Evolutionary conservation across 2,113 vertebrate genomes (phyloP), one percentile per base, ranked within the genome.

Genomic region (Indri indri): DNA sequence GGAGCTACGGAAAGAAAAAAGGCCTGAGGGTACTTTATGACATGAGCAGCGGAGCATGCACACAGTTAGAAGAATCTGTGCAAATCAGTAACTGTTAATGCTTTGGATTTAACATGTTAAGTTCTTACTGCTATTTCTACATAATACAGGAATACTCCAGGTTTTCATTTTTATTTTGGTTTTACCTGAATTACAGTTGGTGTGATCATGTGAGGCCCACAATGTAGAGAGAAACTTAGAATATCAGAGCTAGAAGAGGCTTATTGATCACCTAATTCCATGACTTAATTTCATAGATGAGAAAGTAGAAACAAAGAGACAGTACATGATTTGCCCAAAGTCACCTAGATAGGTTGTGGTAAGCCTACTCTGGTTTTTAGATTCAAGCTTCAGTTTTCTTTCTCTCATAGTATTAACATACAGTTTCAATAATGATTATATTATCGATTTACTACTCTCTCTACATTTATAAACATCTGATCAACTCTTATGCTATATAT

Each of bases 81-180:
- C 2, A 34, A 88, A 88, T 86, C 40, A 23, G 32, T 77, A 47
- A 82, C 81, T 54, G 73, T 90, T 42, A 63, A 71, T 88, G 70
- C 84, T 92, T 73, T 66, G 65, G 27, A 57, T 83, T 57, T 89
- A 68, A 90, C 84, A 73, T 82, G 30, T 68, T 95, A 50, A 90
- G 80, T n/a, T 34, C 70, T 82, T 45, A 18, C 3, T 30, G 14
- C 30, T 68, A 25, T 61, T 4, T 42, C 54, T 59, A 18, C 4
- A 52, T 6, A 85, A 47, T 32, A 86, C 8, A 84, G 40, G 32
- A 80, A 70, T 25, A 7, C n/a, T 79, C n/a, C 9, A 8, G n/a
- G 45, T 76, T 94, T 95, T 91, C 76, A 82, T 52, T 92, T 95
- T 42, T 59, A 40, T 20, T 88, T 97, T 81, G 17, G 3, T 63